Percentiles rank a stretch among this genome's conserved stretches.
Conservation (phyloP, 2,797 vertebrate species). For the Sebastes variabilis region DNA sequence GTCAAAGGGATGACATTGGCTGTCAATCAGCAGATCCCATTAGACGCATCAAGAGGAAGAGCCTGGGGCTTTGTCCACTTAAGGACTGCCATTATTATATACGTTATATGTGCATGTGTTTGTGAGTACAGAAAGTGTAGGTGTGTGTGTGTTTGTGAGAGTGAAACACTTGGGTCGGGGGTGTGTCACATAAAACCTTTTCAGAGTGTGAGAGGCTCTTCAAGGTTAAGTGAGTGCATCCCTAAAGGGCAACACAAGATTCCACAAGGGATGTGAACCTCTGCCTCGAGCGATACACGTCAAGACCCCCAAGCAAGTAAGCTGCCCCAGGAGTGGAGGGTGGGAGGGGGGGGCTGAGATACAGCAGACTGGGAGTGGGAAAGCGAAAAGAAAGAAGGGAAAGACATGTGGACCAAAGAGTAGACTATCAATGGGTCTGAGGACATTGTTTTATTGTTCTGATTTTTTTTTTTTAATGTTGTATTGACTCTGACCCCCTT, state of each 20-base stretch:
- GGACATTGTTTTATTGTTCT: background rate
- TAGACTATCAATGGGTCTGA: background rate
- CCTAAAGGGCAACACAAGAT: slow-evolving; percentile 48
- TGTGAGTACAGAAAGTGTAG: slow-evolving; percentile 1
- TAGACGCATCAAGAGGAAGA: slow-evolving; percentile 51
- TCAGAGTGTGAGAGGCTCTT: slow-evolving; percentile 53
- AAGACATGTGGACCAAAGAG: background rate
- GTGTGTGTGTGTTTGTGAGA: slow-evolving; percentile 4
- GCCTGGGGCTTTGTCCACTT: slow-evolving; percentile 66
- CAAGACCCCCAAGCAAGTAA: slow-evolving; percentile 12
- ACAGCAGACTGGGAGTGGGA: background rate
- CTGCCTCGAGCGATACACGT: slow-evolving; percentile 27
- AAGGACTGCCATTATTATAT: slow-evolving; percentile 40
- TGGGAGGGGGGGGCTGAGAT: too few species aligned
- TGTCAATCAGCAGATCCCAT: slow-evolving; percentile 73
- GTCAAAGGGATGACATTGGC: slow-evolving; percentile 51
- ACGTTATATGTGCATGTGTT: slow-evolving; percentile 35
- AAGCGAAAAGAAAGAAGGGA: background rate
- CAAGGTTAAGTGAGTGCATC: slow-evolving; percentile 73
- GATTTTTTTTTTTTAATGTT: background rate
- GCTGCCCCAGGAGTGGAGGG: background rate
- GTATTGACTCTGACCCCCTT: background rate
- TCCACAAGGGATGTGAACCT: slow-evolving; percentile 57
- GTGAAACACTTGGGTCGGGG: background rate
- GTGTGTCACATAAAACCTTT: slow-evolving; percentile 45